Evolutionary conservation across 2,888 invertebrate species (phyloP), one percentile per base, ranked within the genome.

Genomic region (Suillia variegata): DNA sequence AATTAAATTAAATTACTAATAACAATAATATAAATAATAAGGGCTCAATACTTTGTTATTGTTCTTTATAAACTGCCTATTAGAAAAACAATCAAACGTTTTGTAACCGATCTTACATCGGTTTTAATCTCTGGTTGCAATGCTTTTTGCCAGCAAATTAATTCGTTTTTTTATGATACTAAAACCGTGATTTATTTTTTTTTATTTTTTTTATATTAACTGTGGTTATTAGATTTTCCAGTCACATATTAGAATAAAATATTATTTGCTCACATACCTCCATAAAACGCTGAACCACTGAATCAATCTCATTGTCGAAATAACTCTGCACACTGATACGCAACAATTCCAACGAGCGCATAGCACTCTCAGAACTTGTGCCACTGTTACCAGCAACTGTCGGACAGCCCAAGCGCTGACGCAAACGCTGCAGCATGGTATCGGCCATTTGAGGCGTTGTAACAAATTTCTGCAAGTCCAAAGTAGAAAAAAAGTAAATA

Each of bases 281-380:
- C 63, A 87, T 79, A 68, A 87, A 88, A 65, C 85, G 85, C 67
- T 86, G 84, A 55, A 88, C 83, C 52, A 88, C 82, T 24, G 80
- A 78, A 70, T 87, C 84, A 48, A 88, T 84, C 70, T 88, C 88
- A 68, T 85, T 84, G 74, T 88, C 88, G 51, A 88, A 86, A 50
- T 82, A 80, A 55, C 83, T 81, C 77, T 88, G 88, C 56, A 88
- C 79, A 68, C 85, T 86, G 67, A 86, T 86, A 38, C 88, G 79
- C 24, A 88, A 74, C 48, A 88, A 74, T 69, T 88, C 87, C 65
- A 88, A 71, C 0, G 88, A 87, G 65, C 80, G 68, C 77, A 81
- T 77, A 4, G 80, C 78, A 1, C 77, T 73, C 62, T 82, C 82
- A 0, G 80, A 71, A 17, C 74, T 71, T 6, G 68, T 73, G 17